Evolutionary conservation across 53 echinoderm and acorn worm genomes (phyloP).

Genomic region (Echinometra lucunter): DNA sequence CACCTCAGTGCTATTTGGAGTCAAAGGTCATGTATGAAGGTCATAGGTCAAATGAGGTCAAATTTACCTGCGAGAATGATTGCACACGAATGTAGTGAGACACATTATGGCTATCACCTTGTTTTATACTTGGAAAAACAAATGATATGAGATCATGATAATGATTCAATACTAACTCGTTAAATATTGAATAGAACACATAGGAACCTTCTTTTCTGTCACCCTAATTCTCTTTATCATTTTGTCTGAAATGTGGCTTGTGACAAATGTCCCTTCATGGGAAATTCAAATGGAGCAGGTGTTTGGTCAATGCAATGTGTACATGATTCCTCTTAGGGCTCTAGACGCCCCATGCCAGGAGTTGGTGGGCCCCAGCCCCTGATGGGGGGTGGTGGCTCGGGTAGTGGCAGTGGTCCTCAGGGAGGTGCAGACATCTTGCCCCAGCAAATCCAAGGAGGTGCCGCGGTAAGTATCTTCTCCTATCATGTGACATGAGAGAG

Average conservation of each 20-base stretch:
- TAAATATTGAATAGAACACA: background rate
- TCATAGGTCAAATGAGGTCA: too few species aligned
- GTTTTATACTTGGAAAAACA: too few species aligned
- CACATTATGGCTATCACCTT: too few species aligned
- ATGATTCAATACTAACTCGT: too few species aligned
- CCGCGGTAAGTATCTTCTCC: slow-evolving; percentile 49
- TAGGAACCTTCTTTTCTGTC: background rate
- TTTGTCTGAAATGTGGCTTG: background rate
- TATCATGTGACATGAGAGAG: background rate
- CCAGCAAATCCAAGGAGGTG: slow-evolving; percentile 57
- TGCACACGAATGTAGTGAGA: too few species aligned
- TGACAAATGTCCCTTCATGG: background rate
- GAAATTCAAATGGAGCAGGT: background rate
- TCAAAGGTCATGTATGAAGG: too few species aligned
- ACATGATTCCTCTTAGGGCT: slow-evolving; percentile 61
- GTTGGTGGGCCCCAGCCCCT: slow-evolving; percentile 70
- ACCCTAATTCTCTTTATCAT: background rate
- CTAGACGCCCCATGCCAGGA: slow-evolving; percentile 63
- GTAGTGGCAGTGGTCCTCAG: slow-evolving; percentile 49
- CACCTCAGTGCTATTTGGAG: too few species aligned
- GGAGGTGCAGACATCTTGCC: slow-evolving; percentile 58
- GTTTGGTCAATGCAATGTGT: slow-evolving; percentile 56
- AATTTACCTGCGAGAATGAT: too few species aligned
- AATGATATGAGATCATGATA: too few species aligned
- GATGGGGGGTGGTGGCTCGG: slow-evolving; percentile 58